A percentile compares a stretch with the other conserved stretches of the same genome.
These are phyloP conservation scores for Rutpela maculata DNA, from an alignment of 2,888 invertebrate genomes.

Conservation along the genomic window DNA sequence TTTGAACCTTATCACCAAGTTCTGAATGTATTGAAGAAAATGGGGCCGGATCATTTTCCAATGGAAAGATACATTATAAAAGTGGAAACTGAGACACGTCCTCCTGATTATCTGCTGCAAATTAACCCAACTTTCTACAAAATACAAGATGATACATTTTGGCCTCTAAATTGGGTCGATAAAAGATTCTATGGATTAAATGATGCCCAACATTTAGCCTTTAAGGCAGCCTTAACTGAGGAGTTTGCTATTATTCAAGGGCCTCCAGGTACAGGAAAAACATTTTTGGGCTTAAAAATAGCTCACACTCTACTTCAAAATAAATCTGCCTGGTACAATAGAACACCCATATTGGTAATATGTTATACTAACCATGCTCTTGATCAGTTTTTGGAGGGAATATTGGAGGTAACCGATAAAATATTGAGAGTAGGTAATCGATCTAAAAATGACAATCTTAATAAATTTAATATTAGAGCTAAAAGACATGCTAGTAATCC, in stretches of 20 bases:
- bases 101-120: slow-evolving; percentile 44
- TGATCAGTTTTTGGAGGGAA: slow-evolving; percentile 88
- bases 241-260: slow-evolving; percentile 90
- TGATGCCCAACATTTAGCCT: slow-evolving; percentile 81
- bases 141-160: slow-evolving; percentile 49
- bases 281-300: slow-evolving; percentile 86
- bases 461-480: slow-evolving; percentile 43
- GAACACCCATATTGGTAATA: slow-evolving; percentile 83
- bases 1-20: slow-evolving; percentile 90
- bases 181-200: slow-evolving; percentile 46
- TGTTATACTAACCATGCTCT: slow-evolving; percentile 92
- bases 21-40: slow-evolving; percentile 80
- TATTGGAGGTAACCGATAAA: slow-evolving; percentile 77
- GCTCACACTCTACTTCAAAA: slow-evolving; percentile 82
- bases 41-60: slow-evolving; percentile 78
- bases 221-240: slow-evolving; percentile 80
- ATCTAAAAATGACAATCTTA: slow-evolving; percentile 76
- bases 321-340: slow-evolving; percentile 68
- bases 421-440: slow-evolving; percentile 84
- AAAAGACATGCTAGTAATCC: slow-evolving; percentile 30
- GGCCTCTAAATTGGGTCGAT: slow-evolving; percentile 42
- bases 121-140: slow-evolving; percentile 41
- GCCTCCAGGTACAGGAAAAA: slow-evolving; percentile 93
- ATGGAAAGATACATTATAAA: slow-evolving; percentile 83
- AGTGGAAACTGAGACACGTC: slow-evolving; percentile 72